Conservation (phyloP, 2,113 vertebrate species). For the Eudyptes chrysolophus region DNA sequence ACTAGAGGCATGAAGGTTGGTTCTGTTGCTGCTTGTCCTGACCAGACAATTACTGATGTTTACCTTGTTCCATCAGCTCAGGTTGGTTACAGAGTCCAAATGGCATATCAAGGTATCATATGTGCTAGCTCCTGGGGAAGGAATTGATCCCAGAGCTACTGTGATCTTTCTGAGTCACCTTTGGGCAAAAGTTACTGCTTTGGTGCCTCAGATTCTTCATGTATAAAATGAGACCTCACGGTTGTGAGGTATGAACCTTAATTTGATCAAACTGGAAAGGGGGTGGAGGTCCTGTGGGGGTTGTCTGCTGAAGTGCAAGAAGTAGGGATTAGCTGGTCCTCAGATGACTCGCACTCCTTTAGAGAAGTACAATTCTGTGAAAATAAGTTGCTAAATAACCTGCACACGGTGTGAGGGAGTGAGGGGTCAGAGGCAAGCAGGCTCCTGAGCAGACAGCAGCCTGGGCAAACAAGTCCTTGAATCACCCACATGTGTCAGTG, state of each 20-base stretch:
- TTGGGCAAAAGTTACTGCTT: background rate
- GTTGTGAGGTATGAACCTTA: background rate
- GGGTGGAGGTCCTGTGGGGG: background rate
- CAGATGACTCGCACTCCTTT: background rate
- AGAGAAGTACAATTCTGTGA: background rate
- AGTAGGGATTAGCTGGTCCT: background rate
- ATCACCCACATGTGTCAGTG: accelerated
- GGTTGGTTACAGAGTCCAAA: background rate
- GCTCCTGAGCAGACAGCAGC: background rate
- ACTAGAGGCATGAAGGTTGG: background rate
- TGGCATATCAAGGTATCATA: background rate
- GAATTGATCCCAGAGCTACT: background rate
- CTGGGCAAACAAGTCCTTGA: background rate
- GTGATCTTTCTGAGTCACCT: background rate
- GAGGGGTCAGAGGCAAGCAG: background rate
- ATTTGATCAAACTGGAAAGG: background rate
- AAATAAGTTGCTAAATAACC: background rate
- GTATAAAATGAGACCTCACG: background rate
- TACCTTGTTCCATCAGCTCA: background rate
- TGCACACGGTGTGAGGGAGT: background rate
- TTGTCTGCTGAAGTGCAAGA: background rate
- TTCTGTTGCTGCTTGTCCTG: background rate
- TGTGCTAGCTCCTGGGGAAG: background rate
- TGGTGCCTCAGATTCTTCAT: background rate
- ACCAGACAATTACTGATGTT: background rate